Percentiles rank a stretch among this genome's conserved stretches.
phyloP scores from a whole-genome alignment of 2,888 invertebrate genomes.

The Yponomeuta evonymella region DNA sequence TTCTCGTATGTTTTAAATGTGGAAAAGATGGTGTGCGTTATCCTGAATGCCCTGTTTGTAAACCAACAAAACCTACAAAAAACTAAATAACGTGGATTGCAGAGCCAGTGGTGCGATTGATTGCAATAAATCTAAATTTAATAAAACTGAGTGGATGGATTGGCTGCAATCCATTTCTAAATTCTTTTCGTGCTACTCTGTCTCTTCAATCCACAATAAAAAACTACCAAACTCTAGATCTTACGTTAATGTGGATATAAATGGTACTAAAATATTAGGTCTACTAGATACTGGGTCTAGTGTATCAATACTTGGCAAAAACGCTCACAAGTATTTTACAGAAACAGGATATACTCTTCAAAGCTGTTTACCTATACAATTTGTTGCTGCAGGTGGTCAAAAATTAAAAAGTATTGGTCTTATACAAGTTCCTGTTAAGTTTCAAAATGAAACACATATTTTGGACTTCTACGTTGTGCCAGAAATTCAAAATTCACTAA shows the following conservation, averaged over 20 bases:
- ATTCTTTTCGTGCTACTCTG: too few species aligned
- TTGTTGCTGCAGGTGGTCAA: conserved; percentile 23
- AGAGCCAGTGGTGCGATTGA: conserved; percentile 3
- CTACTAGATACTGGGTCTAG: conserved; percentile 27
- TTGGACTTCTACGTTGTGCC: conserved; percentile 13
- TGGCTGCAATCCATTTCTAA: too few species aligned
- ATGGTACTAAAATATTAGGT: conserved; percentile 16
- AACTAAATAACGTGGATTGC: not conserved
- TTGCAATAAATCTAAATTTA: conserved; percentile 4
- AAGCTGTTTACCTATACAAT: not conserved
- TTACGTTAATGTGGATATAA: conserved; percentile 21
- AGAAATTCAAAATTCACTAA: not conserved
- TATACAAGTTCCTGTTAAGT: conserved; percentile 17
- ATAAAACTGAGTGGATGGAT: too few species aligned
- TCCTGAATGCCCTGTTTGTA: conserved; percentile 8
- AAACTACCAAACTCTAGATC: conserved; percentile 21
- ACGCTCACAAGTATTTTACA: conserved; percentile 17
- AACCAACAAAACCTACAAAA: not conserved
- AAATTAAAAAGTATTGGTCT: conserved; percentile 19
- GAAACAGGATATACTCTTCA: conserved; percentile 1
- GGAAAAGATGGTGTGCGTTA: not conserved
- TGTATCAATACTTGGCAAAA: conserved; percentile 25
- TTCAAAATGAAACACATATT: conserved; percentile 1
- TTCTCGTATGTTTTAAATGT: conserved; percentile 5
- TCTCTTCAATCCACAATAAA: conserved; percentile 12